These are phyloP conservation scores for Acrocephalus arundinaceus DNA, from an alignment of 2,113 vertebrate species.

Conservation along the genomic window DNA sequence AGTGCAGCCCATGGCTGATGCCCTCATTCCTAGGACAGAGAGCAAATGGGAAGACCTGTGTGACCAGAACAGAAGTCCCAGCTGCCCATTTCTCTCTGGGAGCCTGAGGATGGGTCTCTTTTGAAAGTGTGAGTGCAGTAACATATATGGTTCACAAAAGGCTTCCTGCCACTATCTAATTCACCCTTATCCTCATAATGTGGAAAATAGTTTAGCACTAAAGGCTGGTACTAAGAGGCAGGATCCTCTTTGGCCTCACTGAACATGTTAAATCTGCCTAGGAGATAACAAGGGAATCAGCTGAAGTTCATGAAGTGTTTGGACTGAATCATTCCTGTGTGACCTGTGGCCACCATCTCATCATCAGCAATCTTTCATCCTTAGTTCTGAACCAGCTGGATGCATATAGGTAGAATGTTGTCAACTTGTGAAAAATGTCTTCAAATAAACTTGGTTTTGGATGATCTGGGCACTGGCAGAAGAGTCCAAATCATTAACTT, in stretches of 20 bases:
- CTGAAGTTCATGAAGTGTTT: not conserved
- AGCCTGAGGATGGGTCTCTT: not conserved
- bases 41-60: not conserved
- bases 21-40: not conserved
- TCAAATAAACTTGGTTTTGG: not conserved
- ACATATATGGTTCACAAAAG: not conserved
- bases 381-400: not conserved
- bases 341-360: not conserved
- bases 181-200: not conserved
- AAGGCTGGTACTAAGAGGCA: not conserved
- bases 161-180: not conserved
- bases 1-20: accelerated
- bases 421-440: not conserved
- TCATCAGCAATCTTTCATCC: not conserved
- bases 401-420: not conserved
- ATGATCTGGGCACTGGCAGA: not conserved
- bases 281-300: not conserved
- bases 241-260: not conserved
- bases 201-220: not conserved
- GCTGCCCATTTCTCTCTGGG: not conserved
- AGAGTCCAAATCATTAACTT: not conserved
- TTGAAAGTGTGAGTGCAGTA: not conserved
- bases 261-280: not conserved
- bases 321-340: not conserved
- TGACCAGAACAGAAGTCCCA: not conserved